Conservation (phyloP, 2,113 vertebrate species). For the Toxostoma redivivum region DNA sequence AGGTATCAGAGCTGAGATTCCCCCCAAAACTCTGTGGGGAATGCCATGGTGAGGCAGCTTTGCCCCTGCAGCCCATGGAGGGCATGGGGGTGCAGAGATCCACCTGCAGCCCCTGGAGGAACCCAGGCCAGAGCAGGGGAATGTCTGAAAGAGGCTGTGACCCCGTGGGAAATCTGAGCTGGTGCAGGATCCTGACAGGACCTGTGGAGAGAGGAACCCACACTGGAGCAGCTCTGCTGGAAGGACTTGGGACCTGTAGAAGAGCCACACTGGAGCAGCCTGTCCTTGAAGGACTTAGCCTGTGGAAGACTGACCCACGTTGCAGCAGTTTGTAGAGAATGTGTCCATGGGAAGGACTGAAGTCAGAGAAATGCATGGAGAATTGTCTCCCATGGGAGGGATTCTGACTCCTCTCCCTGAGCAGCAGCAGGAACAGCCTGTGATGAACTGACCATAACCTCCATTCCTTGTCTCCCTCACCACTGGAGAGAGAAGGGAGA, state of each 20-base stretch:
- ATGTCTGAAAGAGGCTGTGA: neutral
- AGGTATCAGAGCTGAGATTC: neutral
- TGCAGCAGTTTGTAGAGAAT: neutral
- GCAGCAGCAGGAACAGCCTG: neutral
- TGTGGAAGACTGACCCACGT: neutral
- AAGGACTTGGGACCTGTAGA: neutral
- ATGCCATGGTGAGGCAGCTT: neutral
- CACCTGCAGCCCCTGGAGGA: neutral
- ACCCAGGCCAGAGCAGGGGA: neutral
- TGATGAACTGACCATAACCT: neutral
- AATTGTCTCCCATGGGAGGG: neutral
- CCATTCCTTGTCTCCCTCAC: neutral
- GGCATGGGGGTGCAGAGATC: neutral
- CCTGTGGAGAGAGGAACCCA: neutral
- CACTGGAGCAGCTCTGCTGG: neutral
- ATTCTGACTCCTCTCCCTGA: neutral
- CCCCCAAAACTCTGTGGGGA: neutral
- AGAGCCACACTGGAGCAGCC: neutral
- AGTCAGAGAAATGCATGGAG: fast-evolving
- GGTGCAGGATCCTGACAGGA: neutral
- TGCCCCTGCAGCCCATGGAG: neutral
- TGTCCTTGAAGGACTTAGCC: neutral
- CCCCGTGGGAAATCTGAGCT: neutral
- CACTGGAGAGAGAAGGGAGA: neutral
- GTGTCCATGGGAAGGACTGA: neutral